These are phyloP conservation scores for Gonocerus acuteangulatus DNA, from an alignment of 2,888 invertebrate species.

Conservation along the genomic window DNA sequence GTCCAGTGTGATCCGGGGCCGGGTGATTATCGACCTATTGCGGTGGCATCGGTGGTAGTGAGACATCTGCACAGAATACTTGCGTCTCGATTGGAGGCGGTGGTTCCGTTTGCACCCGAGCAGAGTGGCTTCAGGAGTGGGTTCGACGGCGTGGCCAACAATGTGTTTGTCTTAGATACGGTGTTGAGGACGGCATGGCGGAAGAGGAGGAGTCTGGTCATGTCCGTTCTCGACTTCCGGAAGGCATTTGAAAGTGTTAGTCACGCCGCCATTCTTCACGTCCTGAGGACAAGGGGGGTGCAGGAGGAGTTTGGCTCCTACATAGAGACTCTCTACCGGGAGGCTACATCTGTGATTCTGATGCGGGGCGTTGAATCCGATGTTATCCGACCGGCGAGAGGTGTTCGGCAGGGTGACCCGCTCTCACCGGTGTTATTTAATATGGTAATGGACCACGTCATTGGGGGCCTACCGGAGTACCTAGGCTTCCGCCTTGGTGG, in stretches of 20 bases:
- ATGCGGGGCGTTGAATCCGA: background rate
- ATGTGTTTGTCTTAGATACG: background rate
- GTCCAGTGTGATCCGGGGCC: background rate
- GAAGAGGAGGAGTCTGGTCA: slow-evolving; percentile 44
- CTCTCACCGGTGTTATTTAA: slow-evolving; percentile 43
- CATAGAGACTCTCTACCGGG: slow-evolving; percentile 41
- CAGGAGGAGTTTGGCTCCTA: slow-evolving; percentile 41
- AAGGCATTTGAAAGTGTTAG: slow-evolving; percentile 45
- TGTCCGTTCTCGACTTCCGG: slow-evolving; percentile 36
- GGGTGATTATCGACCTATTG: slow-evolving; percentile 16
- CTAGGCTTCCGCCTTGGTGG: slow-evolving; percentile 13
- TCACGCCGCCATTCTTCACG: slow-evolving; percentile 38
- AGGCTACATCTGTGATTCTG: slow-evolving; percentile 39
- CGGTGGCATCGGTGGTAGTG: slow-evolving; percentile 30
- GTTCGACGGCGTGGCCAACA: slow-evolving; percentile 1
- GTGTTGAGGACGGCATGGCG: slow-evolving; percentile 42
- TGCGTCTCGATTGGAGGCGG: slow-evolving; percentile 28
- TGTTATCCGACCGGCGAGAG: slow-evolving; percentile 36
- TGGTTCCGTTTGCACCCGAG: background rate
- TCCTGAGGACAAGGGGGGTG: slow-evolving; percentile 41
- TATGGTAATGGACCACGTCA: slow-evolving; percentile 31
- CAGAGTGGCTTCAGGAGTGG: slow-evolving; percentile 10
- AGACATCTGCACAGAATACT: slow-evolving; percentile 32
- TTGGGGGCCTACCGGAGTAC: slow-evolving; percentile 17
- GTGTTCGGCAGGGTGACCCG: slow-evolving; percentile 45